Evolutionary conservation across 2,113 vertebrate species (phyloP).

Genomic region (Kobus ellipsiprymnus): DNA sequence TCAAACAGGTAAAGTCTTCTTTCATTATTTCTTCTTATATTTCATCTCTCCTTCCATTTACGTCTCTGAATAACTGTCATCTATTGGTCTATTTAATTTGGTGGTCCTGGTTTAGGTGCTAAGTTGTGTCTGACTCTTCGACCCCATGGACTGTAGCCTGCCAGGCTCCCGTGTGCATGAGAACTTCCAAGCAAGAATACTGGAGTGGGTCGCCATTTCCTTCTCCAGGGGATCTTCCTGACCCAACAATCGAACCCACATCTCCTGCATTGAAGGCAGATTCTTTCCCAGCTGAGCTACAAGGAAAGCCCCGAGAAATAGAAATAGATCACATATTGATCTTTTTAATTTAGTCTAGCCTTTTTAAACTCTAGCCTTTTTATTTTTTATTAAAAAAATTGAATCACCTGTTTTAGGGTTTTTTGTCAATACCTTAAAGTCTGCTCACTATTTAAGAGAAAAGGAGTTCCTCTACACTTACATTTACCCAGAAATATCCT

Average conservation of each 20-base stretch:
- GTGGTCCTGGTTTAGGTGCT: not conserved
- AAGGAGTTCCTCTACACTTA: constrained; percentile 58
- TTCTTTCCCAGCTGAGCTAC: not conserved
- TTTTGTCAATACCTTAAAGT: constrained; percentile 56
- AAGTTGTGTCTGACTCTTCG: not conserved
- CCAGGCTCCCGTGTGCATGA: not conserved
- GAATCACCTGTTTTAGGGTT: constrained; percentile 33
- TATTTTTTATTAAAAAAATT: constrained; percentile 7
- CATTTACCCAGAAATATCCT: constrained; percentile 49
- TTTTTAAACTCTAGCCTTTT: not conserved
- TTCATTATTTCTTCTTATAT: not conserved
- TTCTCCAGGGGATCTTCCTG: not conserved
- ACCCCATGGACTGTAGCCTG: not conserved
- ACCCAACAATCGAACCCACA: not conserved
- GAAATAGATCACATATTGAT: not conserved
- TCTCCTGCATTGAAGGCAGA: not conserved
- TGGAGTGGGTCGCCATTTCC: not conserved
- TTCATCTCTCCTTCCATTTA: not conserved
- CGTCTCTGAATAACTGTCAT: not conserved
- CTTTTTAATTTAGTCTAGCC: not conserved
- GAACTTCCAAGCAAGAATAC: not conserved
- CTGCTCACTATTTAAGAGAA: constrained; percentile 38
- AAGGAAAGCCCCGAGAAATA: not conserved
- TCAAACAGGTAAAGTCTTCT: not conserved
- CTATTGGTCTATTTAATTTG: not conserved